phyloP scores from a whole-genome alignment of 2,888 invertebrate genomes.

The Yponomeuta sedellus region DNA sequence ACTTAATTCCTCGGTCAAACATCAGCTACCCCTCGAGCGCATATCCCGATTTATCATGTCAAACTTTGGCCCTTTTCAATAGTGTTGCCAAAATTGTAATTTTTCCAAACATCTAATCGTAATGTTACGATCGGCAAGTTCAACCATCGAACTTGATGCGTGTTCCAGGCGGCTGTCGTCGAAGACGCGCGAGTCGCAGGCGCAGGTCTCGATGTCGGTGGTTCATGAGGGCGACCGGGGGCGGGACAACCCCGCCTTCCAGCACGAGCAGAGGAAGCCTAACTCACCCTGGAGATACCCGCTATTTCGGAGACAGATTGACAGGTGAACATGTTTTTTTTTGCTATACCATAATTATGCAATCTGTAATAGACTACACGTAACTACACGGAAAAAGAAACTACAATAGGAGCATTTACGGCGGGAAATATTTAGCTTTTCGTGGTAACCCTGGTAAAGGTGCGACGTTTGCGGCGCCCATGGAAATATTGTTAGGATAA shows the following conservation, averaged over 20 bases:
- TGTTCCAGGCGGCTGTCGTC: conserved; percentile 80
- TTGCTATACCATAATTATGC: too few species aligned
- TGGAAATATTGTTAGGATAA: conserved; percentile 6
- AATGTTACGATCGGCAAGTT: neutral
- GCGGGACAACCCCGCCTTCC: conserved; percentile 82
- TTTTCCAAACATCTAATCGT: neutral
- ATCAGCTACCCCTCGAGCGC: too few species aligned
- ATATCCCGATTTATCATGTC: too few species aligned
- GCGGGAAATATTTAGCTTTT: too few species aligned
- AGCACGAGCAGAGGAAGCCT: conserved; percentile 75
- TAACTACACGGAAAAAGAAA: too few species aligned
- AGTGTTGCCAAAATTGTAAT: too few species aligned
- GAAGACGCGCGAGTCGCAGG: conserved; percentile 78
- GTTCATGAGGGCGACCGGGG: conserved; percentile 66
- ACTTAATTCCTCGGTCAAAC: too few species aligned
- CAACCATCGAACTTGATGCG: neutral
- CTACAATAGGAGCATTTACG: too few species aligned
- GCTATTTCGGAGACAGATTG: conserved; percentile 66
- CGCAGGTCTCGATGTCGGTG: conserved; percentile 61
- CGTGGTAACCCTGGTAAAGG: too few species aligned
- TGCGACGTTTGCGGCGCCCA: too few species aligned
- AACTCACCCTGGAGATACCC: conserved; percentile 88
- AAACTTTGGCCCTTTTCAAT: too few species aligned
- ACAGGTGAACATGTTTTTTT: conserved; percentile 34
- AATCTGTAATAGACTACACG: too few species aligned